Evolutionary conservation across 2,797 vertebrate genomes (phyloP), one percentile per base, ranked within the genome.

Genomic region (Falco peregrinus): DNA sequence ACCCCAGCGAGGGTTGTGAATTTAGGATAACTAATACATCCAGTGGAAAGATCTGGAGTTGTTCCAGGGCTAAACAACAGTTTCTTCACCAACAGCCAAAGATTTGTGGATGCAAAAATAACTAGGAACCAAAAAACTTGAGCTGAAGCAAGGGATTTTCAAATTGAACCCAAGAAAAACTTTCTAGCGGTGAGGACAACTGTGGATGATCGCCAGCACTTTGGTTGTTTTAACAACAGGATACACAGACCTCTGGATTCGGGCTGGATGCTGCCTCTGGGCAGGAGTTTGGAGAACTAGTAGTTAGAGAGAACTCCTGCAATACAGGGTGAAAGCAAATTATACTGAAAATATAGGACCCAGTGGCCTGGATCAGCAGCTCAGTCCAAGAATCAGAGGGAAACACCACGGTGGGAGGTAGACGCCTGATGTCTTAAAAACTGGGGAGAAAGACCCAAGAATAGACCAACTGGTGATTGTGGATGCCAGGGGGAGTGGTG

Each of bases 41-140:
- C 79, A 96, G 87, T 71, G 82, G 67, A 81, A 90, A 91, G 84
- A 87, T 71, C 73, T 94, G 96, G 94, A 96, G 69, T 39, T 0
- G 0, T 77, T 89, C 95, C 96, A 96, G 87, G 50, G 43, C 84
- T 89, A 94, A 96, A 94, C 94, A 96, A 95, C 84, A 89, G 93
- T 69, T 95, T 95, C 81, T 90, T 95, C 87, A 95, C 95, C 86
- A 89, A 89, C 75, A 64, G 95, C 95, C 96, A 96, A 92, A 83
- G 89, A 41, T 78, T 93, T 63, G 87, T 56, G 89, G 92, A 93
- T 60, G 87, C 84, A 96, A 95, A 96, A 97, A 96, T 95, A 95
- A 95, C 90, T 85, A 87, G 65, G 64, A 64, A 83, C 75, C 93
- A 76, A 95, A 96, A 92, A 94, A 83, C 60, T 83, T 71, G 61